Evolutionary conservation across 1,140 invertebrate genomes (phyloP).

Genomic region (Galendromus occidentalis): DNA sequence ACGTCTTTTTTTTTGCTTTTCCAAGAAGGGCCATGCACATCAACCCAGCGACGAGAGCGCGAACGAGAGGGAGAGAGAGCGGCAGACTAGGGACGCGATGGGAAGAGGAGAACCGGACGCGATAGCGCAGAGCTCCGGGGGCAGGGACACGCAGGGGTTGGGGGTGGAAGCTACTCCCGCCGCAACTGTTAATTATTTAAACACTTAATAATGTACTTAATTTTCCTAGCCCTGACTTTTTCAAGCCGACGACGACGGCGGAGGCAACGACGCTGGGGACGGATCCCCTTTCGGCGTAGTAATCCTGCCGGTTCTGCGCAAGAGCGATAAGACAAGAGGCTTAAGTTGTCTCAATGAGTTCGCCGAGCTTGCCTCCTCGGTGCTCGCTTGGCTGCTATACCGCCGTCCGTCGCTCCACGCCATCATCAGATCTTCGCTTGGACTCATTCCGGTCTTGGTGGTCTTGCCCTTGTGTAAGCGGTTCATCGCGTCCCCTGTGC

Average conservation of each 20-base stretch:
- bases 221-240: not conserved
- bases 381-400: too few relatives aligned
- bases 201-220: slow-evolving; percentile 12
- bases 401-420: too few relatives aligned
- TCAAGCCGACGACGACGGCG: not conserved
- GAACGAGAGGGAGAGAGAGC: too few relatives aligned
- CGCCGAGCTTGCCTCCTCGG: too few relatives aligned
- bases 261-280: too few relatives aligned
- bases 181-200: slow-evolving; percentile 10
- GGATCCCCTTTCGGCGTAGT: not conserved
- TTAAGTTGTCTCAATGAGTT: slow-evolving; percentile 9
- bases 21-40: too few relatives aligned
- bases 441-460: too few relatives aligned
- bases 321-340: slow-evolving; percentile 6
- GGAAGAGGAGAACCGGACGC: not conserved
- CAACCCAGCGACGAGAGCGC: too few relatives aligned
- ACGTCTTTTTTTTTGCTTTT: too few relatives aligned
- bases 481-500: too few relatives aligned
- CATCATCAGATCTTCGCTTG: too few relatives aligned
- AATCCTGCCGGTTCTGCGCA: slow-evolving; percentile 9
- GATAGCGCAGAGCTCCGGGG: not conserved
- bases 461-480: too few relatives aligned
- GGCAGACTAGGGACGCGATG: not conserved
- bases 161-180: not conserved
- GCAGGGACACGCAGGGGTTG: not conserved